phyloP scores from a whole-genome alignment of 2,797 vertebrate species.

The Brachyalestes nurse region DNA sequence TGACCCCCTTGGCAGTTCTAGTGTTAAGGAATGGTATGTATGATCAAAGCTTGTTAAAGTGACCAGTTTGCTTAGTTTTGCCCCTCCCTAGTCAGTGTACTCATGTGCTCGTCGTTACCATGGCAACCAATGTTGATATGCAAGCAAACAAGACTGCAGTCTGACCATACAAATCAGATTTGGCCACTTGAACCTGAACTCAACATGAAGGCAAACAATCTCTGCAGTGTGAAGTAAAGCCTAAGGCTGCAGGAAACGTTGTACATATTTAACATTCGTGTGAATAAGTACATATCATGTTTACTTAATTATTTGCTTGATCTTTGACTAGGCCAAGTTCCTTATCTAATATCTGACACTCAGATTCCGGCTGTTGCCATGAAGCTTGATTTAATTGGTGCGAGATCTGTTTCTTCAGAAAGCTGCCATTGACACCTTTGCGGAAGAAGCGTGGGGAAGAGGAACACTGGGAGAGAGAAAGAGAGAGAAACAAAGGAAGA shows the following conservation, averaged over 20 bases:
- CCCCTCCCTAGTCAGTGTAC: no score
- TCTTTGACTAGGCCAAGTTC: background rate
- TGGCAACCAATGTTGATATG: no score
- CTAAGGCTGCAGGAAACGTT: background rate
- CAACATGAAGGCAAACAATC: no score
- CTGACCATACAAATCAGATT: no score
- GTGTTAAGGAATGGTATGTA: no score
- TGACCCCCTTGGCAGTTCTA: no score
- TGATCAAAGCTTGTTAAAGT: no score
- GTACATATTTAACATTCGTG: background rate
- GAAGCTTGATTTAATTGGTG: constrained; percentile 51
- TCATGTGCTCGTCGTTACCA: no score
- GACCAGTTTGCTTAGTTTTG: no score
- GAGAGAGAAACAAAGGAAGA: background rate
- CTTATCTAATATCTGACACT: background rate
- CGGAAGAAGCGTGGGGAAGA: constrained; percentile 8
- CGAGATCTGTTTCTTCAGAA: constrained; percentile 44
- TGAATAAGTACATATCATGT: background rate
- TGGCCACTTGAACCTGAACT: no score
- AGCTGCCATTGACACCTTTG: constrained; percentile 49
- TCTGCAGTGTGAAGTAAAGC: no score
- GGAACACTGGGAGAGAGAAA: background rate
- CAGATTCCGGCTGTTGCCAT: constrained; percentile 24
- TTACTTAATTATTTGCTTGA: background rate
- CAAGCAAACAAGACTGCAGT: no score